These are phyloP conservation scores for Epirrhoe tristata DNA, from an alignment of 2,888 invertebrate species.

Conservation along the genomic window DNA sequence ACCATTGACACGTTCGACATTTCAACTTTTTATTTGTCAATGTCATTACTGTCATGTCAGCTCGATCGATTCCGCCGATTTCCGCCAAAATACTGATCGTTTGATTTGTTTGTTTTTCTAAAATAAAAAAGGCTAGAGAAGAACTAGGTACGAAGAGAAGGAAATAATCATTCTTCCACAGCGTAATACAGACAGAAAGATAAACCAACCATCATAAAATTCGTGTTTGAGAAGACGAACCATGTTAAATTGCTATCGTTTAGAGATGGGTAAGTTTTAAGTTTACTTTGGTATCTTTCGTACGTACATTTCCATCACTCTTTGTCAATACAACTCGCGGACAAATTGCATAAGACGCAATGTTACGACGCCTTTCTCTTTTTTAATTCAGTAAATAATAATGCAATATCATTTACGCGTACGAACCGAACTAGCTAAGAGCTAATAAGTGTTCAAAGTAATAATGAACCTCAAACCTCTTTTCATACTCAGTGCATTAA, in stretches of 20 bases:
- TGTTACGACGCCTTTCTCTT: neutral
- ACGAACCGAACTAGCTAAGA: neutral
- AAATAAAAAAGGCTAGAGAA: too few species aligned
- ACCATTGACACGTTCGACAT: neutral
- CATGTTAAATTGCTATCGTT: neutral
- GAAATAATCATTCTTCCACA: too few species aligned
- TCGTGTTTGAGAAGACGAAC: neutral
- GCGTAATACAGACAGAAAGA: too few species aligned
- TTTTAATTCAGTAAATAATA: neutral
- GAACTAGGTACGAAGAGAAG: too few species aligned
- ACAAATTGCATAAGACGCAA: neutral
- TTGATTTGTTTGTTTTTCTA: too few species aligned
- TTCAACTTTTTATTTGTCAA: too few species aligned
- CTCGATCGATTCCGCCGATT: too few species aligned
- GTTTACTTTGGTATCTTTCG: neutral
- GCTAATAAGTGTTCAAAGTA: neutral
- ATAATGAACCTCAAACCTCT: conserved; percentile 29
- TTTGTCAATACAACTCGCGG: neutral
- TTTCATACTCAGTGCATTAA: conserved; percentile 30
- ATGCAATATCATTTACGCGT: neutral
- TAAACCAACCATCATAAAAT: too few species aligned
- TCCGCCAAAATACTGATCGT: too few species aligned
- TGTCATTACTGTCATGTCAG: too few species aligned
- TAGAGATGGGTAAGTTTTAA: neutral
- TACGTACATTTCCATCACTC: too few species aligned